Conservation (phyloP, 2,888 invertebrate species). For the Reticulitermes lucifugus region DNA sequence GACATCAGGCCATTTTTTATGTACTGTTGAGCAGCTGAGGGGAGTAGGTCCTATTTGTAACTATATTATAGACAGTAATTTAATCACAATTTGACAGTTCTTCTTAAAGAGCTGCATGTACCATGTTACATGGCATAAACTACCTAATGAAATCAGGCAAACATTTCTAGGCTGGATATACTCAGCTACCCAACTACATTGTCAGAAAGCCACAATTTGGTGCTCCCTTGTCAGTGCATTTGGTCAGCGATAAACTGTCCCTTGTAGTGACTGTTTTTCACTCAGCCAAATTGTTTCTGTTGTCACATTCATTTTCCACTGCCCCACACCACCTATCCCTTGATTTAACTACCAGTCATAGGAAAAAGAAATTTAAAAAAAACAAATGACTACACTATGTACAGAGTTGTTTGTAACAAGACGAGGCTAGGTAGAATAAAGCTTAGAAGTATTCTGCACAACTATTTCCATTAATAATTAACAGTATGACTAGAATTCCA, state of each 20-base stretch:
- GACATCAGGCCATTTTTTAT: not conserved
- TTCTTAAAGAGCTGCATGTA: not conserved
- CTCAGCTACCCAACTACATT: not conserved
- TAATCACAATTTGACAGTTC: not conserved
- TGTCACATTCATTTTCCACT: not conserved
- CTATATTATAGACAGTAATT: not conserved
- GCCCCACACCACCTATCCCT: not conserved
- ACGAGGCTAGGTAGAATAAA: conserved; percentile 31
- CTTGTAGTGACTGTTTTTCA: not conserved
- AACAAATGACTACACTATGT: not conserved
- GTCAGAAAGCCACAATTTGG: conserved; percentile 3
- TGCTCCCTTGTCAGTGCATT: not conserved
- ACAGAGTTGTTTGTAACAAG: conserved; percentile 46
- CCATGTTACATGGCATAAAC: no score
- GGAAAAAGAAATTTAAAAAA: not conserved
- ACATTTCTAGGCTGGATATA: not conserved
- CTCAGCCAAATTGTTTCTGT: not conserved
- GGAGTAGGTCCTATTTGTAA: not conserved
- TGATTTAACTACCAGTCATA: not conserved
- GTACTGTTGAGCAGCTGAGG: not conserved
- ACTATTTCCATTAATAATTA: not conserved
- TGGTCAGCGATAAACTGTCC: not conserved
- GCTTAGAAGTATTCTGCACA: conserved; percentile 36
- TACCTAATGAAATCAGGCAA: no score
- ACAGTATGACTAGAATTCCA: conserved; percentile 41